These are phyloP conservation scores for Quiscalus mexicanus DNA, from an alignment of 2,113 vertebrate genomes.

Conservation along the genomic window DNA sequence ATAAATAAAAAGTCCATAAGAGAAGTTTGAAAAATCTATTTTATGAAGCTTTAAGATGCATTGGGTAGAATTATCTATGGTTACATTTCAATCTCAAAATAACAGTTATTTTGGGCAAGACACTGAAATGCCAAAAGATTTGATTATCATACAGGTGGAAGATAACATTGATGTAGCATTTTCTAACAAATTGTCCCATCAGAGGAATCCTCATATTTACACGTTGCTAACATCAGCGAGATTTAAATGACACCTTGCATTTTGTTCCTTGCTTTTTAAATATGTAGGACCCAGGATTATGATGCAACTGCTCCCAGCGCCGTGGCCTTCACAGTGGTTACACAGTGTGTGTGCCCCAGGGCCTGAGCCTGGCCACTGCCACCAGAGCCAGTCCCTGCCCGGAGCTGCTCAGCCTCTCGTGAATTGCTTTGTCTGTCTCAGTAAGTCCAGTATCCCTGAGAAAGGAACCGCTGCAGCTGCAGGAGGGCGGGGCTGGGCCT, in stretches of 20 bases:
- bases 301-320: conserved; percentile 36
- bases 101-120: conserved; percentile 78
- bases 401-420: conserved; percentile 51
- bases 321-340: conserved; percentile 66
- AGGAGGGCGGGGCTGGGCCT: conserved; percentile 56
- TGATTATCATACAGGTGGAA: conserved; percentile 71
- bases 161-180: conserved; percentile 62
- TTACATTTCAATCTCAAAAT: conserved; percentile 84
- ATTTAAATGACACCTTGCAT: conserved; percentile 60
- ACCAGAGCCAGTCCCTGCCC: conserved; percentile 12
- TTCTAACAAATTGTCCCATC: conserved; percentile 70
- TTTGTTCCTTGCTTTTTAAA: conserved; percentile 19
- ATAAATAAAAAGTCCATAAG: conserved; percentile 71
- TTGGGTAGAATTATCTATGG: conserved; percentile 81
- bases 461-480: conserved; percentile 79
- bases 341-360: not conserved
- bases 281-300: conserved; percentile 47
- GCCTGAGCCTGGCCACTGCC: conserved; percentile 8
- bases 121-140: conserved; percentile 80
- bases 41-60: conserved; percentile 91
- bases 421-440: conserved; percentile 74
- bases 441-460: conserved; percentile 84
- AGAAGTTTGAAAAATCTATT: conserved; percentile 81
- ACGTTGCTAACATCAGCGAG: conserved; percentile 35
- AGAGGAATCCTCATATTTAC: conserved; percentile 74